Percentiles rank a stretch among this genome's conserved stretches.
These are phyloP conservation scores for Philypnodon macrostomus DNA, from an alignment of 2,797 vertebrate genomes.

Conservation along the genomic window DNA sequence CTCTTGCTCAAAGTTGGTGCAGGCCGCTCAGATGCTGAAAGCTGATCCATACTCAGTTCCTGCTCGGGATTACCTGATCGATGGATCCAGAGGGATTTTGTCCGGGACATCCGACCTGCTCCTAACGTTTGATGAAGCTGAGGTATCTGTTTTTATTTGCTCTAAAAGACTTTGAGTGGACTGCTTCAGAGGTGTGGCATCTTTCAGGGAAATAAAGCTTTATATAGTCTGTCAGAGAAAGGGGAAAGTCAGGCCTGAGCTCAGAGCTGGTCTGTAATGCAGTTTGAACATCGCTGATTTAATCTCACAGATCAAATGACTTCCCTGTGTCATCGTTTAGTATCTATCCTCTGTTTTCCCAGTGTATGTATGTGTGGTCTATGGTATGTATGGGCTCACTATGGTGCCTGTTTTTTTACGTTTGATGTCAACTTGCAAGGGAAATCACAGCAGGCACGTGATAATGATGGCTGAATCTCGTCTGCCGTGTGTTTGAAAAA, in stretches of 20 bases:
- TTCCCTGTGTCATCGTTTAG: slow-evolving; percentile 53
- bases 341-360: slow-evolving; percentile 21
- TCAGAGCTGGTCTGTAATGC: slow-evolving; percentile 50
- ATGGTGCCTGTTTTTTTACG: slow-evolving; percentile 6
- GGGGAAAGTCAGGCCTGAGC: slow-evolving; percentile 55
- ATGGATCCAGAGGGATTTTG: slow-evolving; percentile 97
- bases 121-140: slow-evolving; percentile 95
- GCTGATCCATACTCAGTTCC: slow-evolving; percentile 96
- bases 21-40: slow-evolving; percentile 95
- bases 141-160: slow-evolving; percentile 82
- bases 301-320: slow-evolving; percentile 69
- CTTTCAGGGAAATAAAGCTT: slow-evolving; percentile 61
- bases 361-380: slow-evolving; percentile 18
- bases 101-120: slow-evolving; percentile 97
- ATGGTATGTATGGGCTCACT: slow-evolving; percentile 5
- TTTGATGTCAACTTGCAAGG: slow-evolving; percentile 53
- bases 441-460: slow-evolving; percentile 59
- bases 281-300: slow-evolving; percentile 58
- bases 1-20: slow-evolving; percentile 91
- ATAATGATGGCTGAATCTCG: slow-evolving; percentile 52
- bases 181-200: slow-evolving; percentile 42
- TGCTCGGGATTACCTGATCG: slow-evolving; percentile 95
- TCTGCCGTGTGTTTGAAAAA: slow-evolving; percentile 45
- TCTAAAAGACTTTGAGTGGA: slow-evolving; percentile 27
- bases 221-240: slow-evolving; percentile 57